Percentiles rank a stretch among this genome's conserved stretches.
phyloP scores from a whole-genome alignment of 2,888 invertebrate genomes.

The Nemapogon koenigi region DNA sequence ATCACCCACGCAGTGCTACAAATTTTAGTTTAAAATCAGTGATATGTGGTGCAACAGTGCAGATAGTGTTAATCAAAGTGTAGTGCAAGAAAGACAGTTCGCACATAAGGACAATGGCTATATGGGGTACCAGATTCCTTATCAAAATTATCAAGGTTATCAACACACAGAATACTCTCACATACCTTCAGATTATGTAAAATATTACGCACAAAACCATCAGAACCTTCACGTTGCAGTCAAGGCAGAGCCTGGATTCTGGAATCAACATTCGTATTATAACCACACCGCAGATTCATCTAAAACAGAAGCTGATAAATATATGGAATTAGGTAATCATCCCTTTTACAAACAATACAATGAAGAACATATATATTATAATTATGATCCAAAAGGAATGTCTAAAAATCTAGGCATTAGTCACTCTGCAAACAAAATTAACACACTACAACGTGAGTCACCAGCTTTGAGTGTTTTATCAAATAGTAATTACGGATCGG shows the following conservation, averaged over 20 bases:
- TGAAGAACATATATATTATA: constrained; percentile 26
- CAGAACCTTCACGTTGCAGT: constrained; percentile 25
- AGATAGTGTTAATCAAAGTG: constrained; percentile 38
- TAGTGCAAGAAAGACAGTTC: constrained; percentile 27
- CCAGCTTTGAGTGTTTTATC: constrained; percentile 43
- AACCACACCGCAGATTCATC: constrained; percentile 24
- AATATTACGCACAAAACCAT: constrained; percentile 25
- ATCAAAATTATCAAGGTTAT: constrained; percentile 26
- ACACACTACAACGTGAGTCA: constrained; percentile 25
- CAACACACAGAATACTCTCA: constrained; percentile 31
- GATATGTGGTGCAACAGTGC: constrained; percentile 50
- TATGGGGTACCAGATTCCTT: constrained; percentile 32
- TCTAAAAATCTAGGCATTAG: constrained; percentile 13
- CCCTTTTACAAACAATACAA: constrained; percentile 36
- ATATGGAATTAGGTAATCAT: constrained; percentile 34
- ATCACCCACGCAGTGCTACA: constrained; percentile 56
- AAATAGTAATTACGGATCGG: constrained; percentile 44
- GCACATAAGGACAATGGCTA: constrained; percentile 21
- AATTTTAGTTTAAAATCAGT: too few relatives aligned
- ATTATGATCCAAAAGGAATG: constrained; percentile 19
- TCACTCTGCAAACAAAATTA: constrained; percentile 13
- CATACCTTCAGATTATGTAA: constrained; percentile 25
- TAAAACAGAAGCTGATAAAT: constrained; percentile 38
- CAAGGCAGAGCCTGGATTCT: constrained; percentile 39
- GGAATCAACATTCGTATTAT: constrained; percentile 37